These are phyloP conservation scores for Caenorhabditis tropicalis DNA, from an alignment of 1,140 invertebrate genomes.

Conservation along the genomic window DNA sequence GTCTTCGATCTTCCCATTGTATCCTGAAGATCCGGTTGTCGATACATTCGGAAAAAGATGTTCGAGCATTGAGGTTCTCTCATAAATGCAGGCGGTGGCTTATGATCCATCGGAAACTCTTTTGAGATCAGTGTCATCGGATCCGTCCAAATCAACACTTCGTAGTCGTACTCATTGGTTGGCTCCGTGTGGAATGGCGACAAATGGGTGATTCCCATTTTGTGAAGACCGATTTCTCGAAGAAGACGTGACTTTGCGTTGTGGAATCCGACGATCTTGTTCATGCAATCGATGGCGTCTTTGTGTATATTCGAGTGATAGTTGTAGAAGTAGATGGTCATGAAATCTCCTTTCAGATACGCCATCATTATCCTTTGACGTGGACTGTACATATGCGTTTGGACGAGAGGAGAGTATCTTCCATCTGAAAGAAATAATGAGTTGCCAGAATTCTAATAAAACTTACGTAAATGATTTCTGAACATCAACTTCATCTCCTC, in stretches of 20 bases:
- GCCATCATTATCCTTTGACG: slow-evolving; percentile 18
- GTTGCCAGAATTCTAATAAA: not conserved
- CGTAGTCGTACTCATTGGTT: slow-evolving; percentile 57
- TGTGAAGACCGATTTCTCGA: slow-evolving; percentile 66
- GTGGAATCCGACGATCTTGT: slow-evolving; percentile 60
- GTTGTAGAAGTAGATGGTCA: slow-evolving; percentile 29
- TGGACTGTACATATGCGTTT: not conserved
- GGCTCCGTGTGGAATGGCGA: slow-evolving; percentile 40
- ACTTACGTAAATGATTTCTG: slow-evolving; percentile 18
- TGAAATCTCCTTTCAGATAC: slow-evolving; percentile 12
- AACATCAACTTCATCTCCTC: not conserved
- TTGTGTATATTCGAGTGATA: slow-evolving; percentile 7
- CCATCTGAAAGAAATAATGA: slow-evolving; percentile 5
- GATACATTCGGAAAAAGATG: slow-evolving; percentile 32
- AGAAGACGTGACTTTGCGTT: slow-evolving; percentile 62
- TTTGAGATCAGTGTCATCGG: slow-evolving; percentile 60
- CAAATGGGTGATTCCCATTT: slow-evolving; percentile 67
- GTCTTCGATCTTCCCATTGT: not conserved
- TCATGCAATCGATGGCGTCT: slow-evolving; percentile 3
- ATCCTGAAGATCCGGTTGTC: slow-evolving; percentile 13
- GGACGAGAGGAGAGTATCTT: not conserved
- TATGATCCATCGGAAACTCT: slow-evolving; percentile 60
- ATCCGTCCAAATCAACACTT: slow-evolving; percentile 62
- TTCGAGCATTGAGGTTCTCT: slow-evolving; percentile 54
- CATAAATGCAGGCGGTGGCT: slow-evolving; percentile 62